Percentiles rank a stretch among this genome's conserved stretches.
Conservation (phyloP, 2,113 vertebrate genomes). For the Chaenocephalus aceratus region DNA sequence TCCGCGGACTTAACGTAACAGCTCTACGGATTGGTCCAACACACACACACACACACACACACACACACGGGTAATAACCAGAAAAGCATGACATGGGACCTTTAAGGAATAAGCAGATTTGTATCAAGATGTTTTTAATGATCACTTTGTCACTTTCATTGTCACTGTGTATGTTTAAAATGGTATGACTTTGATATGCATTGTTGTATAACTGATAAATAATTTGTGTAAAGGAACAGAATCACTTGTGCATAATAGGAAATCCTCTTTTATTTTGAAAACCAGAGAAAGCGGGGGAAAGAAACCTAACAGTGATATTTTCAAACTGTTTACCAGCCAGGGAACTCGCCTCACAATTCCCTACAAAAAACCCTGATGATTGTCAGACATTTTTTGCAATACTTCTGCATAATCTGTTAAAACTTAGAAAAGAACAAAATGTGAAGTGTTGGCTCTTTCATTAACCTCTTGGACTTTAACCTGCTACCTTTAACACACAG, state of each 20-base stretch:
- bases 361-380: conserved; percentile 79
- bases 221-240: conserved; percentile 18
- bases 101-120: background rate
- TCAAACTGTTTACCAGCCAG: conserved; percentile 66
- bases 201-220: background rate
- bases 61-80: too few species aligned
- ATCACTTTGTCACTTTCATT: background rate
- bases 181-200: conserved; percentile 13
- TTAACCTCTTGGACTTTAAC: conserved; percentile 46
- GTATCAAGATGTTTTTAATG: background rate
- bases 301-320: conserved; percentile 65
- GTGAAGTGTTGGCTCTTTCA: conserved; percentile 37
- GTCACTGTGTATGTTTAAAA: conserved; percentile 11
- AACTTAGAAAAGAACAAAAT: conserved; percentile 36
- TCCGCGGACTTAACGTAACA: too few species aligned
- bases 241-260: conserved; percentile 68
- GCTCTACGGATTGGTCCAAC: too few species aligned
- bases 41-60: too few species aligned
- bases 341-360: conserved; percentile 55
- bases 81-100: too few species aligned
- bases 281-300: conserved; percentile 68
- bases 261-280: conserved; percentile 82
- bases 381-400: conserved; percentile 80
- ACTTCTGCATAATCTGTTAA: conserved; percentile 77
- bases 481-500: conserved; percentile 47